Base-by-base conservation (phyloP, 2,797 vertebrate genomes). In the Alauda arvensis region DNA sequence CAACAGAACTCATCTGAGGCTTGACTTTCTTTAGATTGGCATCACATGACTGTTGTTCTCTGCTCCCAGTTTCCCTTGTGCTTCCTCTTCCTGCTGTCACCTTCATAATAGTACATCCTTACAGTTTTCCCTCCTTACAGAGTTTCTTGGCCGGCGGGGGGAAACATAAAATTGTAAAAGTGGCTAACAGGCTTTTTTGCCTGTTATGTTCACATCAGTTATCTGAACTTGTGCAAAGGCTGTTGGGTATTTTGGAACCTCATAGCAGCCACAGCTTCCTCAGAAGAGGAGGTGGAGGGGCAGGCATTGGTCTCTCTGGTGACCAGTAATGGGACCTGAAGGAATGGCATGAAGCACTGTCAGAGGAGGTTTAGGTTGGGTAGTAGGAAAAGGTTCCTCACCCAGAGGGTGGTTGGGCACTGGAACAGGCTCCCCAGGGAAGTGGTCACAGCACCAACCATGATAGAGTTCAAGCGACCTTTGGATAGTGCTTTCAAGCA, bases 61-160 rank as follows among this genome's bases (percentile, higher is more conserved):
- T 86, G 46, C 37, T 92, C 33, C 43, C 5, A 20, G 12, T 40
- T 92, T 60, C 31, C 18, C 31, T 12, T 0, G 0, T 65, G 16
- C 17, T 84, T 71, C 25, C 37, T 49, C 40, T 88, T 85, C 20
- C 53, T 67, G 48, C 34, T 75, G 52, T 86, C 52, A 45, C 24
- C 20, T 34, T 79, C 15, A 3, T 63, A 52, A 48, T 69, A 57
- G 66, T 49, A 71, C 33, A 70, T 19, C 3, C 20, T 40, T 5
- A 37, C 37, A 37, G 5, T 67, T 71, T 83, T 39, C 45, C 29
- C 21, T 57, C 46, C 67, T 69, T 68, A 52, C 3, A 75, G 45
- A 55, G 34, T 17, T 79, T 79, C 23, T 29, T 43, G 11, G 7
- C 16, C 0, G 0, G 39, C 6, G 1, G 1, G 1, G 1, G 0